phyloP scores from a whole-genome alignment of 2,113 vertebrate species.

The Grammomys surdaster region DNA sequence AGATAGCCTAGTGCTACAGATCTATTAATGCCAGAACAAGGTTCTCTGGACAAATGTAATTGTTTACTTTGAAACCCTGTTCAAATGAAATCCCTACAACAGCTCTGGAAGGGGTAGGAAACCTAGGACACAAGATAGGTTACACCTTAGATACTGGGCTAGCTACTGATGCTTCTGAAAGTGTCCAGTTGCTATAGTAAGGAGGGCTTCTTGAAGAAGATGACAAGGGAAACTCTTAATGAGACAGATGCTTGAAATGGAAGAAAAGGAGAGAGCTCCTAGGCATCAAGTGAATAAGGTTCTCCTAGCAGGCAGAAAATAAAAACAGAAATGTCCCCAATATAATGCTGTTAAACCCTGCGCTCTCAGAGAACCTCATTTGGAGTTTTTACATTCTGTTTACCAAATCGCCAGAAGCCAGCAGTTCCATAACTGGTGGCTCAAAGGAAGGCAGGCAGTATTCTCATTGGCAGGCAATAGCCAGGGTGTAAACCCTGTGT shows the following conservation, averaged over 20 bases:
- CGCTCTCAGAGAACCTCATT: conserved; percentile 66
- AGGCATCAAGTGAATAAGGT: not conserved
- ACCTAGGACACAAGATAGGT: not conserved
- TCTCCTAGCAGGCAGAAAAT: not conserved
- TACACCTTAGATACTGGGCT: not conserved
- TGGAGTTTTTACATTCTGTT: conserved; percentile 50
- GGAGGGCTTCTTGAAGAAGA: not conserved
- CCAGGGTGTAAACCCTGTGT: conserved; percentile 9
- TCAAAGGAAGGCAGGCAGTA: not conserved
- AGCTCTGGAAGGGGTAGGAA: not conserved
- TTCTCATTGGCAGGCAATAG: conserved; percentile 48
- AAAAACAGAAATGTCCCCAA: not conserved
- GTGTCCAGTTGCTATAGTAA: not conserved
- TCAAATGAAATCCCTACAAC: not conserved
- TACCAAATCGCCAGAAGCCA: conserved; percentile 51
- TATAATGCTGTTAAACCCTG: not conserved
- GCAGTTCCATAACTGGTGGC: conserved; percentile 35
- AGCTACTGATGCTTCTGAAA: not conserved
- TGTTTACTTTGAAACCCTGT: not conserved
- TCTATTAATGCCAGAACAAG: not conserved
- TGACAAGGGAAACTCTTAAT: not conserved
- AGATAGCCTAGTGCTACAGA: not conserved
- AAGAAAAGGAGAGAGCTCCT: not conserved
- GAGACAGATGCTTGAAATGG: not conserved
- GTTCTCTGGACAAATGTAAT: not conserved